phyloP scores from a whole-genome alignment of 2,888 invertebrate genomes.

The Lissonota sp. region DNA sequence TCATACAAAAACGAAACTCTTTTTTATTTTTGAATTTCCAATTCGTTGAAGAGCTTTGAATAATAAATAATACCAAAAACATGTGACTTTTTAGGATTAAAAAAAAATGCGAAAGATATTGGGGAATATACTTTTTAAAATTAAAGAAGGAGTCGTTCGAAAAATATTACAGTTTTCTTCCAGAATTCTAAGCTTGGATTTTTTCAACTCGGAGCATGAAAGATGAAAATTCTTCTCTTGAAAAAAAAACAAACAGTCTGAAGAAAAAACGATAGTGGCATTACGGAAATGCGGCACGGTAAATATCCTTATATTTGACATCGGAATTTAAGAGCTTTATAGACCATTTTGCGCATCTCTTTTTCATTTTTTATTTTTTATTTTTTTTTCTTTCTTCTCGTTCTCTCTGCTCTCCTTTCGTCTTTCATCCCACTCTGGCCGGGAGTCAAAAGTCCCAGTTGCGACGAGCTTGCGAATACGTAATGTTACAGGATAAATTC shows the following conservation, averaged over 20 bases:
- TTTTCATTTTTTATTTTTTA: conserved; percentile 19
- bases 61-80: no score
- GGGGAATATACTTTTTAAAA: no score
- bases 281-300: not conserved
- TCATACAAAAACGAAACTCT: no score
- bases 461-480: conserved; percentile 48
- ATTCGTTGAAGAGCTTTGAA: no score
- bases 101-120: no score
- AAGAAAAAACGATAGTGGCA: not conserved
- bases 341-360: not conserved
- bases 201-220: no score
- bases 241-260: not conserved
- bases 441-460: conserved; percentile 50
- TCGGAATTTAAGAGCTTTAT: conserved; percentile 23
- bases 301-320: conserved; percentile 14
- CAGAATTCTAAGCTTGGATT: no score
- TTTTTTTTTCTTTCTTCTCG: conserved; percentile 24
- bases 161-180: no score
- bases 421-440: conserved; percentile 45
- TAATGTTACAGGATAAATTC: conserved; percentile 60
- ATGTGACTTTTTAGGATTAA: no score
- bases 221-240: not conserved
- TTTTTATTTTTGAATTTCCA: no score
- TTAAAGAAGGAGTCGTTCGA: no score
- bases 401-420: not conserved